Conservation (phyloP, 1,140 invertebrate species). For the Plectrocnemia conspersa region DNA sequence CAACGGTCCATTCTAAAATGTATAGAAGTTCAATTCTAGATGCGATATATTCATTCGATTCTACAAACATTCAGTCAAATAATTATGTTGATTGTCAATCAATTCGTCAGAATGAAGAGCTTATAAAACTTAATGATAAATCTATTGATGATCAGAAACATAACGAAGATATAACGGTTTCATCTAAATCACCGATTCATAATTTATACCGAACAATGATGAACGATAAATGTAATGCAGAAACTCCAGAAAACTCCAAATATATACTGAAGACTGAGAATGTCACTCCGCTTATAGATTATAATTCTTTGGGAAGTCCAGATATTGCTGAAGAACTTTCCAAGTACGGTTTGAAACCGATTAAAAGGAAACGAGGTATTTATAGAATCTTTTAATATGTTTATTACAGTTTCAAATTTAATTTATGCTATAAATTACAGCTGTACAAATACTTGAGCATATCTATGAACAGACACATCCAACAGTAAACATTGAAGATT, state of each 20-base stretch:
- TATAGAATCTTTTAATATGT: slow-evolving; percentile 29
- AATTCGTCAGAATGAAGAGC: not conserved
- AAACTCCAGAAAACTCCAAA: slow-evolving; percentile 39
- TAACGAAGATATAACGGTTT: not conserved
- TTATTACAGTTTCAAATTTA: not conserved
- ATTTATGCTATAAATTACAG: slow-evolving; percentile 37
- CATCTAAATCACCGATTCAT: not conserved
- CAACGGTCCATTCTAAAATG: slow-evolving; percentile 9
- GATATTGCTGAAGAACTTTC: slow-evolving; percentile 50
- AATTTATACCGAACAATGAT: not conserved
- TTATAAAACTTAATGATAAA: not conserved
- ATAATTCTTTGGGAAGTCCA: slow-evolving; percentile 50
- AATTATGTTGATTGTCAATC: not conserved
- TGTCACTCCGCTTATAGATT: slow-evolving; percentile 53
- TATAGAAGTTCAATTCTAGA: slow-evolving; percentile 17
- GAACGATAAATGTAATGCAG: not conserved
- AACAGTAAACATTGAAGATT: slow-evolving; percentile 36
- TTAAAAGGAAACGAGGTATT: slow-evolving; percentile 54
- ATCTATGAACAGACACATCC: slow-evolving; percentile 50
- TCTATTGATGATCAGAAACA: not conserved
- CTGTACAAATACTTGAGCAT: slow-evolving; percentile 47
- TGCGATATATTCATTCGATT: not conserved
- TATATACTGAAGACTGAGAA: slow-evolving; percentile 50
- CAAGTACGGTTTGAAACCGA: slow-evolving; percentile 55
- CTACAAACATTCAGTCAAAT: not conserved